These are phyloP conservation scores for Hylia prasina DNA, from an alignment of 2,113 vertebrate species.

Conservation along the genomic window DNA sequence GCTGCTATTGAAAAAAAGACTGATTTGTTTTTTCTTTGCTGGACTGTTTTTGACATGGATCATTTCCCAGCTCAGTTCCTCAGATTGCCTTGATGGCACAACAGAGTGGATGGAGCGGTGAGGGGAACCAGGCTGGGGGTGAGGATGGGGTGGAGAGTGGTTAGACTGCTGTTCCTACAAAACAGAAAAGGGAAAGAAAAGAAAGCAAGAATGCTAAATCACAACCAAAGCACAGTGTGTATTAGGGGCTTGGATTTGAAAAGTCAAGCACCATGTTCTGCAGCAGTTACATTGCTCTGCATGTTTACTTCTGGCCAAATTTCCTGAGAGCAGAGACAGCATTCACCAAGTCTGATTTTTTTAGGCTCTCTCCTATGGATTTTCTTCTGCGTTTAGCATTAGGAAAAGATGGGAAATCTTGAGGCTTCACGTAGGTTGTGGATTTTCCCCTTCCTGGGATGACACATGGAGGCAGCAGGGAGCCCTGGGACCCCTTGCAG, in stretches of 20 bases:
- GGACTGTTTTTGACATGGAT: not conserved
- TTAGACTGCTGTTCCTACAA: not conserved
- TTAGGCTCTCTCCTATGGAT: not conserved
- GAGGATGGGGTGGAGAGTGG: not conserved
- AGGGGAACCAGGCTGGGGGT: not conserved
- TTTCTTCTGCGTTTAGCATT: not conserved
- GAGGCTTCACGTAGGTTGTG: not conserved
- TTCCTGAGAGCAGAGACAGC: not conserved
- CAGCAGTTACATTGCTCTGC: slow-evolving; percentile 5
- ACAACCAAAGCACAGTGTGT: not conserved
- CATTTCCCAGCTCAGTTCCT: not conserved
- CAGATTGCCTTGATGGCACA: not conserved
- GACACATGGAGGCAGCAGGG: not conserved
- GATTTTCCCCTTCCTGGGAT: not conserved
- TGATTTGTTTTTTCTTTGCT: not conserved
- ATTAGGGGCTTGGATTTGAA: slow-evolving; percentile 19
- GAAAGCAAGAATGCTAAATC: not conserved
- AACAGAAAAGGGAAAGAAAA: not conserved
- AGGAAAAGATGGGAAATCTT: not conserved
- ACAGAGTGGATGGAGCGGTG: not conserved
- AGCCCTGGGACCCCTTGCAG: not conserved
- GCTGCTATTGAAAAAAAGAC: not conserved
- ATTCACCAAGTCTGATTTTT: slow-evolving; percentile 1
- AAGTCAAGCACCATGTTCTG: not conserved
- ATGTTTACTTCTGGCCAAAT: not conserved